Conservation (phyloP, 2,113 vertebrate genomes). For the Nicator chloris region DNA sequence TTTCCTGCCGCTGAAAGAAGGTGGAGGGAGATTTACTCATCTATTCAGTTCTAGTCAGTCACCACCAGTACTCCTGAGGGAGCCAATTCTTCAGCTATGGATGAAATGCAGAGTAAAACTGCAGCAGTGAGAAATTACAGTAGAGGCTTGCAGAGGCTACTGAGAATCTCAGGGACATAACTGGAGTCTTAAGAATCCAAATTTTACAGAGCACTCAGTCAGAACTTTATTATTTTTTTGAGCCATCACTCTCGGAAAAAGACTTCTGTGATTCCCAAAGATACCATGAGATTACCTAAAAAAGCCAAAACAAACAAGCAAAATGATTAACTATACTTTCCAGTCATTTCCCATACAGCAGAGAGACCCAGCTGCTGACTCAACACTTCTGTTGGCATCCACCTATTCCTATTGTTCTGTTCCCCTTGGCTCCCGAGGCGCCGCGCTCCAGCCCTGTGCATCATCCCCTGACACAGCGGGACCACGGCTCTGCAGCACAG, state of each 20-base stretch:
- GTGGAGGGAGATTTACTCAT: background rate
- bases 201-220: background rate
- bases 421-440: background rate
- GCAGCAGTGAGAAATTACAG: background rate
- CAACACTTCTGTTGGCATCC: background rate
- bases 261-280: background rate
- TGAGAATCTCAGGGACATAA: background rate
- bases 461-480: background rate
- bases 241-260: background rate
- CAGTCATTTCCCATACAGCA: background rate
- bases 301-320: background rate
- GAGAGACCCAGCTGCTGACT: background rate
- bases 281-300: accelerated
- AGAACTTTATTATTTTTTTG: background rate
- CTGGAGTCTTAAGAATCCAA: background rate
- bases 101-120: background rate
- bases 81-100: background rate
- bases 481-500: background rate
- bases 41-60: background rate
- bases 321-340: background rate
- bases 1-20: background rate
- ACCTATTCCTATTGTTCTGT: background rate
- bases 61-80: background rate
- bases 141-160: background rate
- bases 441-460: background rate